These are phyloP conservation scores for Ericerus pela DNA, from an alignment of 1,140 invertebrate species.

Conservation along the genomic window DNA sequence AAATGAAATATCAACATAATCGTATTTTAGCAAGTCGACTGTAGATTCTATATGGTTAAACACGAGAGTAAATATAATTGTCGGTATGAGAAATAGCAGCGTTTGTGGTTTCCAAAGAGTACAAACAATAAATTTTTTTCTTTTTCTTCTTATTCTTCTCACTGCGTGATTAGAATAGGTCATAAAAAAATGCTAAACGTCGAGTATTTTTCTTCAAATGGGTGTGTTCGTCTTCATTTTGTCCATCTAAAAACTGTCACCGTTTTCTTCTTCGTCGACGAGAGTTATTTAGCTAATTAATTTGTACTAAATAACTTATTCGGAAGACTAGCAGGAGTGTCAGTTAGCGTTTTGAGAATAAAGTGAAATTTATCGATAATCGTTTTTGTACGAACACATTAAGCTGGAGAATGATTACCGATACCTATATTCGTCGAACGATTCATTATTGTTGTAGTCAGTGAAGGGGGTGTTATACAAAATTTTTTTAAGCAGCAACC, in stretches of 20 bases:
- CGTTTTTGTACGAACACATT: too few species aligned
- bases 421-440: too few species aligned
- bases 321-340: too few species aligned
- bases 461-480: too few species aligned
- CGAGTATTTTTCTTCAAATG: background rate
- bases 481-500: too few species aligned
- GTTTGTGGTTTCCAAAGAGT: background rate
- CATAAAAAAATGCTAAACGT: background rate
- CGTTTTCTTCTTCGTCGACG: background rate
- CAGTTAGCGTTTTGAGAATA: background rate
- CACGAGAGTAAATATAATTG: background rate
- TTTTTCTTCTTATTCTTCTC: too few species aligned
- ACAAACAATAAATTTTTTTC: conserved; percentile 2
- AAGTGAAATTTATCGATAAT: background rate
- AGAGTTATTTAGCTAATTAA: conserved; percentile 7
- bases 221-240: background rate
- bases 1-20: background rate
- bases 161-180: conserved; percentile 8
- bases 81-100: background rate
- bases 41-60: background rate
- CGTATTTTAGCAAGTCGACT: background rate
- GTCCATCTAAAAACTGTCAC: conserved; percentile 9
- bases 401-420: too few species aligned
- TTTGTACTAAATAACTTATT: background rate
- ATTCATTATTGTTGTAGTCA: too few species aligned